A percentile compares a stretch with the other conserved stretches of the same genome.
These are phyloP conservation scores for Plumapathes pennacea DNA, from an alignment of 92 coral and sea anemone genomes.

Conservation along the genomic window DNA sequence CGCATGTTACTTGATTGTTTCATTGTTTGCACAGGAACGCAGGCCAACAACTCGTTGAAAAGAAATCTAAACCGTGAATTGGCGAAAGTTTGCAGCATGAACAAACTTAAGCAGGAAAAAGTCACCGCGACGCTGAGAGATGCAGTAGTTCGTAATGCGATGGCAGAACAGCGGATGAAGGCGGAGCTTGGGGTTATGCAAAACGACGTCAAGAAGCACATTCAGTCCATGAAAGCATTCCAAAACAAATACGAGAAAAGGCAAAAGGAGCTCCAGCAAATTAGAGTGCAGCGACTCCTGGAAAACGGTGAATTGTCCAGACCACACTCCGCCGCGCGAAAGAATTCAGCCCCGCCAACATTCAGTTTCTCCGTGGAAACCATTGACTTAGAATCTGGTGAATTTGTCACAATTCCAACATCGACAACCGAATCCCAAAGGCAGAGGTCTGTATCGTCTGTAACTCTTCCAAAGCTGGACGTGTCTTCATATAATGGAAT, in stretches of 20 bases:
- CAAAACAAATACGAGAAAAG: conserved; percentile 36
- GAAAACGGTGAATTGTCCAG: neutral
- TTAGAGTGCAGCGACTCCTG: neutral
- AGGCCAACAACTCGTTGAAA: no score
- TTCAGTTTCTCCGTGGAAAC: conserved; percentile 4
- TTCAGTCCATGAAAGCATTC: conserved; percentile 12
- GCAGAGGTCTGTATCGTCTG: conserved; percentile 2
- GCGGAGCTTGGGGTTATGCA: conserved; percentile 10
- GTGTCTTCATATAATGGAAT: no score
- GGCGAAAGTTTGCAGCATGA: no score
- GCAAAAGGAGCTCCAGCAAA: conserved; percentile 14
- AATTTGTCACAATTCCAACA: neutral
- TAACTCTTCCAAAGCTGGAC: no score
- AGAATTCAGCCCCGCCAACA: conserved; percentile 29
- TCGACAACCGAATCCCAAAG: neutral
- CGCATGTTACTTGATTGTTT: no score
- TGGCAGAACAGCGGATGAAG: conserved; percentile 42
- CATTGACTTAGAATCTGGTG: neutral
- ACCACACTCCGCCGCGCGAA: neutral
- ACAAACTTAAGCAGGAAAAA: conserved; percentile 27
- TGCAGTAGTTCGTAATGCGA: conserved; percentile 34
- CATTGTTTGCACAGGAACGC: no score
- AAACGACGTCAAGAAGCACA: conserved; percentile 10
- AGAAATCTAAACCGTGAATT: no score
- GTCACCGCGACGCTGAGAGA: conserved; percentile 27